phyloP scores from a whole-genome alignment of 2,113 vertebrate species.

The Pagrus major region DNA sequence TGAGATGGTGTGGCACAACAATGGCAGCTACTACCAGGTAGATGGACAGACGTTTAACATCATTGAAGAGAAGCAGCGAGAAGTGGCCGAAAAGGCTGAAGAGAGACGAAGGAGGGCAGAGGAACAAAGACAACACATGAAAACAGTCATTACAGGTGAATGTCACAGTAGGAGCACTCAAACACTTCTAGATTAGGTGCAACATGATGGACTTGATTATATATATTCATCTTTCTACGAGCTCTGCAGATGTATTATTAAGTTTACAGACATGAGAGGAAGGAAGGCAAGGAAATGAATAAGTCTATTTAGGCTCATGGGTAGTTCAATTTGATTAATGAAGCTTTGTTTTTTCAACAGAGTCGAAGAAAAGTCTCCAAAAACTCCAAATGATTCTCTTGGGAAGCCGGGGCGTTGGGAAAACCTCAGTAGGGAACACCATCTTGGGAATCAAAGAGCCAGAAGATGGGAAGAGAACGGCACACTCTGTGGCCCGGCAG shows the following conservation, averaged over 20 bases:
- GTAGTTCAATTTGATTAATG: neutral
- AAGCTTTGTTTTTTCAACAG: conserved; percentile 26
- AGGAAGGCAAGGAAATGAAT: too few relatives aligned
- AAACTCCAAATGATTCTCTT: conserved; percentile 62
- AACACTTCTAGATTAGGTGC: too few relatives aligned
- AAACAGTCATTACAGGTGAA: conserved; percentile 39
- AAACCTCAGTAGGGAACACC: conserved; percentile 59
- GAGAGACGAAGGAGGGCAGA: conserved; percentile 4
- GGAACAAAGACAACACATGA: conserved; percentile 27
- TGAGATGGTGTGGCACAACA: conserved; percentile 45
- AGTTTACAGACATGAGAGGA: too few relatives aligned
- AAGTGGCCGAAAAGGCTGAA: conserved; percentile 29
- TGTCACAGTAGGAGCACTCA: neutral
- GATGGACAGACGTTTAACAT: conserved; percentile 23
- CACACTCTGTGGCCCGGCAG: fast-evolving
- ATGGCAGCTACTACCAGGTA: neutral
- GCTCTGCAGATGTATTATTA: too few relatives aligned
- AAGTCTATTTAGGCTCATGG: too few relatives aligned
- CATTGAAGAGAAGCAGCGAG: conserved; percentile 40
- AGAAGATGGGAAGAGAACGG: conserved; percentile 32
- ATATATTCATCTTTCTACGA: too few relatives aligned
- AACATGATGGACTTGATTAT: too few relatives aligned
- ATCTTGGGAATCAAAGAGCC: conserved; percentile 48
- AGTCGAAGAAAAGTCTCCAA: neutral
- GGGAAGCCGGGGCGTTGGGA: conserved; percentile 54